Evolutionary conservation across 2,113 vertebrate species (phyloP).

Genomic region (Epinephelus lanceolatus): DNA sequence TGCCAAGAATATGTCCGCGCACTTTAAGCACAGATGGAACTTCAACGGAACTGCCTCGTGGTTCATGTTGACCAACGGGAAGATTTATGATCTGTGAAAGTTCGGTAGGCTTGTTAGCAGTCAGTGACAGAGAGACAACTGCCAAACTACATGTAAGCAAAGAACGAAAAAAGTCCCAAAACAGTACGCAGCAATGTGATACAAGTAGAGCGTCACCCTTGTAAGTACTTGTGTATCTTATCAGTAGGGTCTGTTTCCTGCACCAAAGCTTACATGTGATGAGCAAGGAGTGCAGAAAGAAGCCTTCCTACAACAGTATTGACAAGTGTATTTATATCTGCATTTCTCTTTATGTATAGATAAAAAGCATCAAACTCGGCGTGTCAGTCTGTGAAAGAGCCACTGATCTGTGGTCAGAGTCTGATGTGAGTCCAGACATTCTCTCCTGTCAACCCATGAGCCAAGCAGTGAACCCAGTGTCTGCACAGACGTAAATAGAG

Average conservation of each 20-base stretch:
- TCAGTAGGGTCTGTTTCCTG: not conserved
- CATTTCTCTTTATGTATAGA: not conserved
- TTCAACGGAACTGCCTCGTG: not conserved
- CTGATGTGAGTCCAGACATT: constrained; percentile 23
- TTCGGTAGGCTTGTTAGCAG: no score
- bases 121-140: not conserved
- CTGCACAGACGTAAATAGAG: constrained; percentile 48
- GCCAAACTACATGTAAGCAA: not conserved
- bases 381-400: not conserved
- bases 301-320: not conserved
- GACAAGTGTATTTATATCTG: not conserved
- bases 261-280: not conserved
- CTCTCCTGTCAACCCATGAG: constrained; percentile 69
- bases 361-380: not conserved
- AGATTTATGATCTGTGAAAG: not conserved
- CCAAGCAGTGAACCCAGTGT: constrained; percentile 50
- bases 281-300: not conserved
- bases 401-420: not conserved
- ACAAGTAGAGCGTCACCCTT: not conserved
- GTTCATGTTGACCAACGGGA: no score
- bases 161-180: not conserved
- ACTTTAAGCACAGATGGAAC: no score
- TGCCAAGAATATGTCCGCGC: not conserved
- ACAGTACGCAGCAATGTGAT: not conserved
- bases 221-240: not conserved